Base-by-base conservation (phyloP, 2,888 invertebrate genomes). In the Lottia gigantea region DNA sequence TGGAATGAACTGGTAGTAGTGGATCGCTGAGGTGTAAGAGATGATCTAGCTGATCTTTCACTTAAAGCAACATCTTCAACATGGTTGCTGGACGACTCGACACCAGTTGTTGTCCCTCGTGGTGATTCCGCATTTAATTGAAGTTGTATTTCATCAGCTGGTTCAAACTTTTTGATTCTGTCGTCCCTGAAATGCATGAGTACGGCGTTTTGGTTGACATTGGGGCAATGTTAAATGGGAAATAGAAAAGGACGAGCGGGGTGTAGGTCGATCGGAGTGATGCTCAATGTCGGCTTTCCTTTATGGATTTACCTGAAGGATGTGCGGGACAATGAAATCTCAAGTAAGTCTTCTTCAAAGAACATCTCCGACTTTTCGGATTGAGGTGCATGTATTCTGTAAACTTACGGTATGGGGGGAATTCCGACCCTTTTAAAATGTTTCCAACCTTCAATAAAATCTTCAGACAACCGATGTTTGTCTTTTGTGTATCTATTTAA, bases 361-460 rank as follows among this genome's bases (percentile, higher is more conserved):
- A n/a, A n/a, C n/a, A n/a, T n/a, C n/a, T n/a, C n/a, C n/a, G n/a
- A n/a, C n/a, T 31, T 31, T 31, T 31, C 6, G 31, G 31, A 31
- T 31, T 31, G 31, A 4, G 2, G 31, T 31, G 2, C 2, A 31
- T 31, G 31, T 31, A 4, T 4, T 40, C 40, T 8, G 11, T 40
- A 40, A 19, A 80, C 85, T 80, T 78, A 86, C 86, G 78, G 74
- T 40, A 86, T 83, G 8, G 81, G 81, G 16, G 87, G 87, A 8
- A 87, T 79, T 14, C 87, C 87, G 40, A 87, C 80, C 74, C 75
- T 82, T 75, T 82, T 82, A 72, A 83, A 88, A 75, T 87, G 87
- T 71, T 81, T 78, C 88, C 88, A 88, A 0, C 84, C 86, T 46
- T 87, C 86, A 0, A 84, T 73, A 71, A 88, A 88, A 14, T 83